Base-by-base conservation (phyloP, 2,888 invertebrate species). In the Helicoverpa assulta region DNA sequence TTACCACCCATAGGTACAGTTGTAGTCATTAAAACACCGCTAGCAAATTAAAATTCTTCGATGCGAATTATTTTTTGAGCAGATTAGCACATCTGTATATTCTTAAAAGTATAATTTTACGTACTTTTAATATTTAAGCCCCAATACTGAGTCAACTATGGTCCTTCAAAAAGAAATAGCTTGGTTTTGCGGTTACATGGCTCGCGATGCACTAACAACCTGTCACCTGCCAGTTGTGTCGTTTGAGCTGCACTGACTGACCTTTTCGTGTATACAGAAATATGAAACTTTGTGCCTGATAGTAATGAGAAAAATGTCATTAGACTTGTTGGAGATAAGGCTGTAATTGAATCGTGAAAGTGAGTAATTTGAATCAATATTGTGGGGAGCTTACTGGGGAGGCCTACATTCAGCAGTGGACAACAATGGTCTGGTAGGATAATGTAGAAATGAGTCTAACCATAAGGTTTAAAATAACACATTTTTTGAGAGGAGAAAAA, bases 151-250 rank as follows among this genome's bases (percentile, higher is more conserved):
- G 26, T 7, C 10, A 61, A 8, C 16, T 16, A n/a, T 16, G 5
- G 19, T n/a, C 54, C 16, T 71, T 16, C 16, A 18, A 26, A 26
- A 56, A 12, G 5, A 19, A 19, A 70, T 52, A 47, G 43, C 33
- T 43, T 73, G 21, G 40, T 63, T 51, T 2, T 26, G 6, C 43
- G 10, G 18, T 19, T 5, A 12, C 14, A 43, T 26, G 10, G 12
- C 4, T 5, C n/a, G n/a, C 19, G 47, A 19, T 18, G n/a, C 14
- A 52, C 19, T 43, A 43, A 73, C 55, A 52, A 52, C 14, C 19
- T 40, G 37, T 71, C 47, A 47, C 52, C 37, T 53, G 74, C 26
- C 52, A 57, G 12, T 2, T 8, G 16, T 21, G 26, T 56, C 12
- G 52, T 29, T 56, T 50, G 21, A 59, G 6, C 7, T 16, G 33